Base-by-base conservation (phyloP, 2,888 invertebrate species). In the Volucella inflata region DNA sequence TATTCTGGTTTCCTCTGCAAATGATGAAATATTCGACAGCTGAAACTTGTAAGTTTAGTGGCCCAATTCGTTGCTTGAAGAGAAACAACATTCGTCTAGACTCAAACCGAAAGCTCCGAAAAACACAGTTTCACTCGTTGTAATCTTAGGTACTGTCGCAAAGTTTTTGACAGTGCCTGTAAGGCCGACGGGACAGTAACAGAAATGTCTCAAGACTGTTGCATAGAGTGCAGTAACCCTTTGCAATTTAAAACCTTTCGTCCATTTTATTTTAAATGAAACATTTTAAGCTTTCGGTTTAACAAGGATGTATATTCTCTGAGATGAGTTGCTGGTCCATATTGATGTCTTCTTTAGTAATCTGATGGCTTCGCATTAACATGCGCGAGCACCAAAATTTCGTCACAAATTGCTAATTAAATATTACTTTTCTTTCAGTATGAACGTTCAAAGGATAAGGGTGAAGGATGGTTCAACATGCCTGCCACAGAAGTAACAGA, bases 401-500 rank as follows among this genome's bases (percentile, higher is more conserved):
- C 59, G n/a, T 8, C 10, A 30, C 30, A 44, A 12, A n/a, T 11
- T 9, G 2, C 14, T 6, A 30, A 30, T 46, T 40, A 9, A 8
- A 8, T 10, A 17, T 38, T 53, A 1, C 77, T 83, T 67, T 71
- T 14, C 62, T 65, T 16, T 92, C 93, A 48, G 93, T 21, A 96
- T 89, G 96, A 97, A 90, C 92, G 95, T 81, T 94, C 94, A 14
- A 96, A 95, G 91, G 97, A 96, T 0, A 97, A 96, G 90, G 98
- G 98, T 1, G 94, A 94, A 0, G 94, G 94, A 14, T 99, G 99
- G 99, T 99, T 95, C 91, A 94, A 97, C 90, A 93, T 99, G 93
- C 95, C 96, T 11, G 97, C 97, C 0, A 95, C 97, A 12, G 98
- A 98, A 92, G 91, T 98, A 88, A 98, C 97, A 0, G 96, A 97